phyloP scores from a whole-genome alignment of 2,797 vertebrate species.

The Anguilla pacifica region DNA sequence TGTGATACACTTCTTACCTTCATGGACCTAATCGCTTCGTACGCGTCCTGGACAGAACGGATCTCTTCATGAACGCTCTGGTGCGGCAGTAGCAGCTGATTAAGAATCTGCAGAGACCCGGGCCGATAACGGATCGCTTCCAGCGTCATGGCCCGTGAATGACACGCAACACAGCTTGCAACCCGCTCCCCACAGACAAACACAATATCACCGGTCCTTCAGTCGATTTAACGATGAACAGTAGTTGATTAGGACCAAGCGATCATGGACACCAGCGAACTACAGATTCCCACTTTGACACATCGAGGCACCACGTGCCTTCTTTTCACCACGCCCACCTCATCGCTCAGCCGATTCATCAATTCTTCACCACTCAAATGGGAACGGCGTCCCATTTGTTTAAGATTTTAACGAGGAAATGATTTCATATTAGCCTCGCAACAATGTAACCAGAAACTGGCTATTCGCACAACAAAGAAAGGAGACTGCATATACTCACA shows the following conservation, averaged over 20 bases:
- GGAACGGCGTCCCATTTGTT: not conserved
- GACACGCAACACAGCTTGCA: not conserved
- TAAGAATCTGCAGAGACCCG: slow-evolving; percentile 85
- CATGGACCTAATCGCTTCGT: slow-evolving; percentile 87
- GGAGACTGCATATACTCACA: not conserved
- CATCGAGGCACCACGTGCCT: slow-evolving; percentile 73
- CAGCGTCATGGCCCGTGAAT: slow-evolving; percentile 73
- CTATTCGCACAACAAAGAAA: not conserved
- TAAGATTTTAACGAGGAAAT: slow-evolving; percentile 47
- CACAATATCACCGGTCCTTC: slow-evolving; percentile 22
- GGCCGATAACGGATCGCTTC: slow-evolving; percentile 85
- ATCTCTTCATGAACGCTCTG: slow-evolving; percentile 79
- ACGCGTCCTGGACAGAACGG: slow-evolving; percentile 78
- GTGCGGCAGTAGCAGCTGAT: slow-evolving; percentile 88
- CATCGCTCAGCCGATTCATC: slow-evolving; percentile 35
- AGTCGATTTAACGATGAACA: slow-evolving; percentile 39
- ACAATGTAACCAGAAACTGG: not conserved
- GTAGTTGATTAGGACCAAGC: slow-evolving; percentile 37
- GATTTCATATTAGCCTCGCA: not conserved
- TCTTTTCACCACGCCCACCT: slow-evolving; percentile 65
- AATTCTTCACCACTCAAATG: not conserved
- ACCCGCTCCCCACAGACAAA: not conserved
- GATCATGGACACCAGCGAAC: slow-evolving; percentile 40
- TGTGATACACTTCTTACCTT: slow-evolving; percentile 71
- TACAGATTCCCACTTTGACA: slow-evolving; percentile 48